Conservation (phyloP, 1,140 invertebrate genomes). For the Neodiprion pinetum region DNA sequence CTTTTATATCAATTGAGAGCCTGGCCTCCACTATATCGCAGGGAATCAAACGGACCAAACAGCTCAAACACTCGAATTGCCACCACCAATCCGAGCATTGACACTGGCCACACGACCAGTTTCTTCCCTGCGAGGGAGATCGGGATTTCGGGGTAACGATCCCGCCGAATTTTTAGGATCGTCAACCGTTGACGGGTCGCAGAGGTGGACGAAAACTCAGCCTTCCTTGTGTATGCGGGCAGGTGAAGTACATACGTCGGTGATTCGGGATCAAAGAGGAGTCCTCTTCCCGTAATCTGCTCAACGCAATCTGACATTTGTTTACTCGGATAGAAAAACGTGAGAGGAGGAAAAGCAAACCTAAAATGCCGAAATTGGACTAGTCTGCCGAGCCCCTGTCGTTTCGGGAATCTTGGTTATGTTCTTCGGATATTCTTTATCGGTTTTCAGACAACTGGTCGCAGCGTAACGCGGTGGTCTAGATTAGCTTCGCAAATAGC, state of each 20-base stretch:
- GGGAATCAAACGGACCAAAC: conserved; percentile 6
- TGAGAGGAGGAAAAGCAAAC: no score
- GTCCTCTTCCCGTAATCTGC: no score
- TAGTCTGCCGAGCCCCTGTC: no score
- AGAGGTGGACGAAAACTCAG: neutral
- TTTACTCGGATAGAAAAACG: no score
- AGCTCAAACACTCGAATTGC: neutral
- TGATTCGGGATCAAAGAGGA: no score
- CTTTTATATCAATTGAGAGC: conserved; percentile 52
- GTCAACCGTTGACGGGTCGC: neutral
- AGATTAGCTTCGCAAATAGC: neutral
- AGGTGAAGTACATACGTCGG: no score
- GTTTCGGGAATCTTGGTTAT: no score
- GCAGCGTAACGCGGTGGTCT: neutral
- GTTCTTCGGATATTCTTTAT: no score
- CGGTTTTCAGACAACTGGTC: no score
- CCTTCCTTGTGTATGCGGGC: no score
- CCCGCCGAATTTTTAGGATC: neutral
- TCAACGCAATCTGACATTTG: no score
- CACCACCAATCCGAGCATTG: neutral
- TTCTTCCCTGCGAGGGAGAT: neutral
- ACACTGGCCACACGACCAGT: neutral
- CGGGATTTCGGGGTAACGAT: neutral
- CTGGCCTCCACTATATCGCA: neutral
- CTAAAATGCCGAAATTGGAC: no score